Conservation (phyloP, 2,888 invertebrate genomes). For the Mythimna albipuncta region DNA sequence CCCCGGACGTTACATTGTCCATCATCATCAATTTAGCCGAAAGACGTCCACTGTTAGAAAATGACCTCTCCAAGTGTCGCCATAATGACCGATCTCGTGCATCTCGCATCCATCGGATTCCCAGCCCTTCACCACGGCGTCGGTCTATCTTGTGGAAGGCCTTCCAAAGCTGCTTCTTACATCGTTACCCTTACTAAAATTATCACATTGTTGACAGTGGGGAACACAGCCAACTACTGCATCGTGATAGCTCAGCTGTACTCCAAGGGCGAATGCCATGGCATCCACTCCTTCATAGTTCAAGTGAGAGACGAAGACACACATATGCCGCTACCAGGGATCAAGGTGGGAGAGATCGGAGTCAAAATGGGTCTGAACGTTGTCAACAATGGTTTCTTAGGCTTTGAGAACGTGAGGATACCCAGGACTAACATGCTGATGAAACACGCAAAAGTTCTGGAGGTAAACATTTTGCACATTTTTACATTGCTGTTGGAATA, state of each 20-base stretch:
- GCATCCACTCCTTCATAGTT: constrained; percentile 97
- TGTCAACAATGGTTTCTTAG: constrained; percentile 97
- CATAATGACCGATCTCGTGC: too few relatives aligned
- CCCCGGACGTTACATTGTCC: too few relatives aligned
- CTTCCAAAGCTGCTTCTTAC: background rate
- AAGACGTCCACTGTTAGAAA: too few relatives aligned
- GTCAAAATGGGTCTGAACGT: constrained; percentile 97
- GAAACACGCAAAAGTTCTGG: constrained; percentile 96
- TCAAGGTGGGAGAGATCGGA: constrained; percentile 98
- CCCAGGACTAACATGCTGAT: constrained; percentile 97
- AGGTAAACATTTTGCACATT: constrained; percentile 75
- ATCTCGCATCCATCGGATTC: too few relatives aligned
- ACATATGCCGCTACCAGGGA: constrained; percentile 96
- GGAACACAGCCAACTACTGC: constrained; percentile 97
- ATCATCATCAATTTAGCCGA: too few relatives aligned
- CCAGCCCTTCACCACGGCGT: too few relatives aligned
- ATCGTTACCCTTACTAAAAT: background rate
- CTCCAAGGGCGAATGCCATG: constrained; percentile 95
- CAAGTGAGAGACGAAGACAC: constrained; percentile 97
- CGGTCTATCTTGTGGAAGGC: too few relatives aligned
- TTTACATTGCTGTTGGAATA: background rate
- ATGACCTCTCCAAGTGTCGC: too few relatives aligned
- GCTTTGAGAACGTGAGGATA: constrained; percentile 96
- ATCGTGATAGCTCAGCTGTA: constrained; percentile 97
- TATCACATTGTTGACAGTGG: constrained; percentile 93